A percentile compares a stretch with the other conserved stretches of the same genome.
phyloP scores from a whole-genome alignment of 2,888 invertebrate species.

The Galeruca laticollis region DNA sequence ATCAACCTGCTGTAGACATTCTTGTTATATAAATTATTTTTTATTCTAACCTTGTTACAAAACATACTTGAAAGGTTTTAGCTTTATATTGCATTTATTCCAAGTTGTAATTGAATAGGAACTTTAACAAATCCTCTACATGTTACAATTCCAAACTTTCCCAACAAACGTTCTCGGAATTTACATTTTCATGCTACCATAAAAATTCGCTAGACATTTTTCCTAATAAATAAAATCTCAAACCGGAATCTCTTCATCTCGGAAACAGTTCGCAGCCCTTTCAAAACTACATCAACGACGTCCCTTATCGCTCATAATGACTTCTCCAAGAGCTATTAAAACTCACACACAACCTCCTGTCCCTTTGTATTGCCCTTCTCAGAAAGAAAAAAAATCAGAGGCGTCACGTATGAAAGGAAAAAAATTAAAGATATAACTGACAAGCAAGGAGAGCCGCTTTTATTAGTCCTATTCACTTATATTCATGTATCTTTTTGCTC shows the following conservation, averaged over 20 bases:
- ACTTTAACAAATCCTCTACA: background rate
- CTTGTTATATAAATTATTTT: too few species aligned
- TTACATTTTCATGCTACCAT: background rate
- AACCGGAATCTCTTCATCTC: background rate
- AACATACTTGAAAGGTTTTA: background rate
- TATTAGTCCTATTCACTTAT: too few species aligned
- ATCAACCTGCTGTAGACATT: too few species aligned
- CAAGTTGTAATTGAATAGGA: background rate
- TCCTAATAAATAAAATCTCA: background rate
- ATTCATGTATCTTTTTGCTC: too few species aligned
- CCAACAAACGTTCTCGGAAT: background rate
- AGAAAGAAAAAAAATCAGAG: background rate
- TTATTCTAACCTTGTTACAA: too few species aligned
- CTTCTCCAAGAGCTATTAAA: conserved; percentile 24
- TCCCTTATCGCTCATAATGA: conserved; percentile 24
- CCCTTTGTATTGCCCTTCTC: background rate
- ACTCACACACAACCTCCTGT: conserved; percentile 18
- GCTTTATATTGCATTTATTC: background rate
- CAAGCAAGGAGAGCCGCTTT: too few species aligned
- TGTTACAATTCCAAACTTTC: background rate
- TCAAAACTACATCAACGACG: conserved; percentile 20
- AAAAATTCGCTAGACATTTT: background rate
- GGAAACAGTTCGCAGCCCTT: conserved; percentile 14
- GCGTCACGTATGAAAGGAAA: background rate
- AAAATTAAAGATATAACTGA: too few species aligned